Base-by-base conservation (phyloP, 2,888 invertebrate genomes). In the Cantharis rufa region DNA sequence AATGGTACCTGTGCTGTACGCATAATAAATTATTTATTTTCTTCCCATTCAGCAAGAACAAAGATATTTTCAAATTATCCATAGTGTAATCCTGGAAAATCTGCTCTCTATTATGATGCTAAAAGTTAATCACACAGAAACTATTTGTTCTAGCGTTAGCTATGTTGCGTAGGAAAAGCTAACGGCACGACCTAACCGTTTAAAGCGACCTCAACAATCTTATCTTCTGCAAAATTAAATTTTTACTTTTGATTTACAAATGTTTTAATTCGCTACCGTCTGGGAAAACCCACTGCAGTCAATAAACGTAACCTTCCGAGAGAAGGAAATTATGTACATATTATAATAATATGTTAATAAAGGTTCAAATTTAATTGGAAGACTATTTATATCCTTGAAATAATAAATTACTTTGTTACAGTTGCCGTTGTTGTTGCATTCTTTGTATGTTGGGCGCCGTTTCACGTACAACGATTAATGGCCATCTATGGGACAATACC, bases 381-480 rank as follows among this genome's bases (percentile, higher is more conserved):
- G 9, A 24, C 0, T 24, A 24, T 18, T 18, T 3, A 18, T 18
- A 18, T 18, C 1, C 9, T 24, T 5, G 1, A 24, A 24, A 27
- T 27, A 48, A 48, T 48, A 16, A 16, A 1, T 70, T 63, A 63
- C 82, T 80, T 82, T 86, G 78, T 89, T 90, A 77, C 92, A 95
- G 95, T 95, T 84, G 96, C 96, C 75, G 94, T 98, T 3, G 97
- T 97, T 76, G 95, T 96, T 83, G 96, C 97, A 1, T 95, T 95
- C 87, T 95, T 95, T 89, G 90, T 96, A 27, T 97, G 96, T 88
- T 96, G 95, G 95, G 95, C 95, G 0, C 98, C 98, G 1, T 98
- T 97, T 89, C 98, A 98, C 88, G 94, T 96, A 0, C 98, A 98
- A 87, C 90, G 98, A 11, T 91, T 98, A 70, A 91, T 96, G 77